Base-by-base conservation (phyloP, 1,140 invertebrate genomes). In the Aphis gossypii region DNA sequence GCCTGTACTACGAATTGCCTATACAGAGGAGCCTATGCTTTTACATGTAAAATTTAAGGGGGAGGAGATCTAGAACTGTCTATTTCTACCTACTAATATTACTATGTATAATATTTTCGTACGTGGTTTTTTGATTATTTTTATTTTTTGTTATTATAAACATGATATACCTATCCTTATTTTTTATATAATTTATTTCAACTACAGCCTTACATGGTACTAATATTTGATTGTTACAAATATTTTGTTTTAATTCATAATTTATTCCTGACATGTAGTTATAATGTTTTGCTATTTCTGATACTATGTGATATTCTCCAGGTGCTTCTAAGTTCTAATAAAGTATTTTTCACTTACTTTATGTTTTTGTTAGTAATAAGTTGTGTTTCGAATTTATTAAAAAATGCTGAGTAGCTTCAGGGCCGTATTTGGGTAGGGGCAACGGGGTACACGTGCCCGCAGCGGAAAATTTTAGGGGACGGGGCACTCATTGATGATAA, bases 351-450 rank as follows among this genome's bases (percentile, higher is more conserved):
- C 0, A 35, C 35, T 35, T 82, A 14, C 5, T 82, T 30, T 8
- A 30, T 18, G 41, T 87, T 46, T 38, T 44, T 48, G 46, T 87
- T 87, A 4, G 30, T 87, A 23, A 87, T 87, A 30, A 87, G 11
- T 0, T 56, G 35, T 0, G 35, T 46, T 46, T 87, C 38, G 11
- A 54, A n/a, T 51, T 90, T 38, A 21, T 68, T 30, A 68, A 60
- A 41, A 46, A 46, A 68, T 38, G n/a, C 44, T 90, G 1, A 5
- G 48, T 51, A 88, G 30, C 21, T 44, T 88, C n/a, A 76, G 68
- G n/a, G 68, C 68, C 68, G n/a, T 82, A 82, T 82, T 82, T 82
- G n/a, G 68, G 68, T 82, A 82, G n/a, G 68, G 68, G 68, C 68
- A 82, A 82, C 14, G 18, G 68, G 68, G 68, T 82, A 82, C 68